Conservation (phyloP, 2,888 invertebrate species). For the Xanthorhoe designata region DNA sequence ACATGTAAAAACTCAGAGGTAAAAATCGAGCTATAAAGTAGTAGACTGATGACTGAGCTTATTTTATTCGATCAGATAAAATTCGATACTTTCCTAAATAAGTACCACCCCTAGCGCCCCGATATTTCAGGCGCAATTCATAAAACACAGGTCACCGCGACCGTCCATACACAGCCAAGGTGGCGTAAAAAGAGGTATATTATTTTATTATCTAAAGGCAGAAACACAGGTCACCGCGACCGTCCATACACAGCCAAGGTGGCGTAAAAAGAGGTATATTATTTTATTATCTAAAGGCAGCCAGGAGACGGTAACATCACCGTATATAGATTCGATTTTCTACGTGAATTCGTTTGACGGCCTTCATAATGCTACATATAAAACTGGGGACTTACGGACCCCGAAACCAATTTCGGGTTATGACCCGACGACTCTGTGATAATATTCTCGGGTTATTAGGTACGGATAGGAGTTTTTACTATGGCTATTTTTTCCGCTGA, state of each 20-base stretch:
- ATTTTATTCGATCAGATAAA: constrained; percentile 15
- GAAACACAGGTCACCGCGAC: constrained; percentile 50
- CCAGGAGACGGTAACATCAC: constrained; percentile 81
- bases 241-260: constrained; percentile 57
- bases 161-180: constrained; percentile 57
- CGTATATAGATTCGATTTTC: constrained; percentile 87
- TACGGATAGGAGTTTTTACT: constrained; percentile 85
- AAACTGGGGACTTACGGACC: constrained; percentile 86
- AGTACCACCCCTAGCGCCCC: constrained; percentile 14
- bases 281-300: constrained; percentile 84
- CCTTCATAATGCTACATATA: constrained; percentile 86
- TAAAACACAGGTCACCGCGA: constrained; percentile 49
- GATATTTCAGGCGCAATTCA: constrained; percentile 32
- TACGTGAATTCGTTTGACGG: constrained; percentile 87
- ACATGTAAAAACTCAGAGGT: background rate
- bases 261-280: constrained; percentile 82
- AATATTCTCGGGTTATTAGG: constrained; percentile 86
- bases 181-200: constrained; percentile 81
- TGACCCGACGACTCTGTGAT: constrained; percentile 86
- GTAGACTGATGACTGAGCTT: constrained; percentile 15
- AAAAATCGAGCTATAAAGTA: constrained; percentile 6
- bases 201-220: constrained; percentile 85
- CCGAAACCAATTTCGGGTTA: constrained; percentile 86
- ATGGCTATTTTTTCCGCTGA: constrained; percentile 85
- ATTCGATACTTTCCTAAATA: constrained; percentile 16